Evolutionary conservation across 2,888 invertebrate genomes (phyloP).

Genomic region (Copidosoma aretas): DNA sequence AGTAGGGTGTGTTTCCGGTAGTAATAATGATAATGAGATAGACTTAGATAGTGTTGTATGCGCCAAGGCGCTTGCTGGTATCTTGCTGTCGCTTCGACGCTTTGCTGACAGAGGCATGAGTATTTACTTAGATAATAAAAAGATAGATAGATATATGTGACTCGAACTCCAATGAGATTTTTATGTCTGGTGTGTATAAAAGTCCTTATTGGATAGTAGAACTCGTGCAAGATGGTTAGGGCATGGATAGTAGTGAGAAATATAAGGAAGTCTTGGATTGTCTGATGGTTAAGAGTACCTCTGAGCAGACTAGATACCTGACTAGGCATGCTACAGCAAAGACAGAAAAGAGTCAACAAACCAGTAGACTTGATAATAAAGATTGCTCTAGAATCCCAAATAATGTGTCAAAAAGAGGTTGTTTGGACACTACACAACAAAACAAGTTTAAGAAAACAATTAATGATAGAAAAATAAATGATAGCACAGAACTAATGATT

Average conservation of each 20-base stretch:
- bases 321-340: too few species aligned
- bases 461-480: conserved; percentile 32
- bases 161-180: conserved; percentile 14
- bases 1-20: conserved; percentile 31
- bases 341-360: neutral
- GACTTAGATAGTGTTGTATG: conserved; percentile 41
- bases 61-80: conserved; percentile 37
- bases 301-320: too few species aligned
- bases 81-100: conserved; percentile 42
- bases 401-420: neutral
- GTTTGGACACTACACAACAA: conserved; percentile 5
- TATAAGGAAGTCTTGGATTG: conserved; percentile 13
- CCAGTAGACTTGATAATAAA: neutral
- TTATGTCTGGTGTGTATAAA: conserved; percentile 19
- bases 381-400: neutral
- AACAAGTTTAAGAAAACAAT: conserved; percentile 26
- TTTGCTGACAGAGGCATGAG: conserved; percentile 33
- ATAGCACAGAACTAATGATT: conserved; percentile 16
- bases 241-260: neutral
- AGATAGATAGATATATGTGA: conserved; percentile 1
- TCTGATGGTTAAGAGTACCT: too few species aligned
- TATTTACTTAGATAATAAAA: conserved; percentile 42
- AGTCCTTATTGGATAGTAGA: conserved; percentile 11
- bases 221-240: conserved; percentile 1
- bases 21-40: conserved; percentile 30